Base-by-base conservation (phyloP, 1,140 invertebrate species). In the Sminthurides bifidus region DNA sequence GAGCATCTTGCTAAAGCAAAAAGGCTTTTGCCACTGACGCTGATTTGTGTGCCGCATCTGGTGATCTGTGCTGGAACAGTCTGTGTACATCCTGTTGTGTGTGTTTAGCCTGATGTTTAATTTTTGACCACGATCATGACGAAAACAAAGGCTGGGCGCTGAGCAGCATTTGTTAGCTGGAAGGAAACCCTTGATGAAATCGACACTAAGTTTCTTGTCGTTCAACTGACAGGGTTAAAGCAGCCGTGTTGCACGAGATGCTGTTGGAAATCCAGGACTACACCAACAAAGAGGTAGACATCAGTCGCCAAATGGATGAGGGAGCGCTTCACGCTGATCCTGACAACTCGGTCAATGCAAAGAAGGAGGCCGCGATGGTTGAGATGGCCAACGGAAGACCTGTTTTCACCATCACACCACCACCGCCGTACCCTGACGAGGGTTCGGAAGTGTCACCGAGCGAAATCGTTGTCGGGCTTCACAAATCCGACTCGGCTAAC, bases 211-310 rank as follows among this genome's bases (percentile, higher is more conserved):
- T 8, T 43, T 23, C 6, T 10, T 6, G 10, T 14, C 24, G 17
- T 19, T 43, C 17, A 43, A 5, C 24, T 51, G 26, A 1, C 40
- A 57, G 56, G 56, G 56, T 57, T 57, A 57, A 57, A 52, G 41
- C 38, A 44, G 40, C 49, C 37, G 49, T 57, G 21, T 35, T 57
- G n/a, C 23, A 30, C 21, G 56, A 51, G 12, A 57, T 57, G 56
- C 40, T 57, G 41, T 37, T 57, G 49, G 56, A 57, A 51, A 57
- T 57, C 29, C 40, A 57, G 56, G 56, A 52, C 49, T 57, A 52
- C 48, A 52, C 41, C 29, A 57, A 17, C 27, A 46, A 57, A 35
- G 41, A 52, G 26, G 37, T 52, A n/a, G 46, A 50, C 45, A 46
- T 51, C 17, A 41, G 30, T 35, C 43, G 17, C 21, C 10, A 46